Percentiles rank a stretch among this genome's conserved stretches.
Evolutionary conservation across 2,888 invertebrate genomes (phyloP).

Genomic region (Diaperis boleti): DNA sequence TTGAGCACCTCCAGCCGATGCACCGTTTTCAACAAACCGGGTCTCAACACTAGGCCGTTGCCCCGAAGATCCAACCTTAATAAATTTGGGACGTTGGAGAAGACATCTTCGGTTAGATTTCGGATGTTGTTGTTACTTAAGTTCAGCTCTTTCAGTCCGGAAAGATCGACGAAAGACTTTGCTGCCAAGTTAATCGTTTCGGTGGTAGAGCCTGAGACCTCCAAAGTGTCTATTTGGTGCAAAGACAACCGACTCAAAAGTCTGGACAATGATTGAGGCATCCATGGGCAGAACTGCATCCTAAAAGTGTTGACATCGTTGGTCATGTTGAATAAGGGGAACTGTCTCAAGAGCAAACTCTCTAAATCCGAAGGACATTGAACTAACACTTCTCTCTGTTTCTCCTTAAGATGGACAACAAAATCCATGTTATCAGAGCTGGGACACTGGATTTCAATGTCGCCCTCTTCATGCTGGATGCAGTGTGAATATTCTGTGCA

Average conservation of each 20-base stretch:
- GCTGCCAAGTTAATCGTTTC: not conserved
- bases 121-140: slow-evolving; percentile 3
- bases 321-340: no score
- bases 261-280: not conserved
- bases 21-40: not conserved
- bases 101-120: slow-evolving; percentile 4
- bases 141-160: not conserved
- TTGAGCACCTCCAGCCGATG: not conserved
- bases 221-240: not conserved
- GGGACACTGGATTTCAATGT: not conserved
- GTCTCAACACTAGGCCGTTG: slow-evolving; percentile 1
- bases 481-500: no score
- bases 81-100: not conserved
- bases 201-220: not conserved
- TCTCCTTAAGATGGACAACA: not conserved
- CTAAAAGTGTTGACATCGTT: not conserved
- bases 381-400: no score
- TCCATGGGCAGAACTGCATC: not conserved
- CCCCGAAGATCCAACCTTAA: not conserved
- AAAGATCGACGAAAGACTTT: not conserved
- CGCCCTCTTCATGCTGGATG: no score
- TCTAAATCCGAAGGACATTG: no score
- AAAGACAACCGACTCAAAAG: not conserved
- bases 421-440: not conserved
- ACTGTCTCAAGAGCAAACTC: no score